Evolutionary conservation across 2,888 invertebrate species (phyloP).

Genomic region (Cosmia trapezina): DNA sequence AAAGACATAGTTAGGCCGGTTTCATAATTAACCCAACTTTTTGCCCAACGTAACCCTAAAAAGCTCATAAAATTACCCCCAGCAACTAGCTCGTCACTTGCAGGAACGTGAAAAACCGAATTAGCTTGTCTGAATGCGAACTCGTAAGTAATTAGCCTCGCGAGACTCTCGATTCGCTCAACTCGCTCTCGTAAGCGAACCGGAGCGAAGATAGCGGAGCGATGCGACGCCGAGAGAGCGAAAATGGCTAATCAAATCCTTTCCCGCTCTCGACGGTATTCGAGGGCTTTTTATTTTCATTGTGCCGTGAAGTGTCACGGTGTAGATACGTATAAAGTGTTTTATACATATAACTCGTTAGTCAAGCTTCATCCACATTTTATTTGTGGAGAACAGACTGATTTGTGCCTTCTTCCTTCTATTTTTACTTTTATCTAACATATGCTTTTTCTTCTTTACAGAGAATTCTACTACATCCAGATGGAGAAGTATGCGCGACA

Average conservation of each 20-base stretch:
- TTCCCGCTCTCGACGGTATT: constrained; percentile 86
- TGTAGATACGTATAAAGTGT: constrained; percentile 73
- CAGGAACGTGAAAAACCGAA: constrained; percentile 87
- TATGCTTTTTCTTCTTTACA: constrained; percentile 86
- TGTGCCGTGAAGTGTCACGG: constrained; percentile 87
- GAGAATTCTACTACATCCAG: constrained; percentile 99
- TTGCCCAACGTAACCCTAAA: constrained; percentile 64
- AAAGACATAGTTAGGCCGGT: constrained; percentile 8
- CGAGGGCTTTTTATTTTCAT: constrained; percentile 88
- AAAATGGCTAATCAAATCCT: constrained; percentile 91
- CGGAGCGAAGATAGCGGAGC: constrained; percentile 87
- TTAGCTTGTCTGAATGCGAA: constrained; percentile 88
- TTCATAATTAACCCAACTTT: constrained; percentile 43
- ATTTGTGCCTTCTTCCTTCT: constrained; percentile 12
- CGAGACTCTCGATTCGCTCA: constrained; percentile 87
- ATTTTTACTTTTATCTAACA: constrained; percentile 39
- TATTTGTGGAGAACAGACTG: constrained; percentile 28
- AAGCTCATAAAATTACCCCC: constrained; percentile 68
- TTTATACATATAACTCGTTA: constrained; percentile 51
- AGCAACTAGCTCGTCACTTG: constrained; percentile 80
- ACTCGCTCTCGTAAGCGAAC: constrained; percentile 86
- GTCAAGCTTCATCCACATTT: constrained; percentile 54
- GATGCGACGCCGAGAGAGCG: constrained; percentile 84
- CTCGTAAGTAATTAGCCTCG: constrained; percentile 90
- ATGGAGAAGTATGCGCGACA: constrained; percentile 99